A percentile compares a stretch with the other conserved stretches of the same genome.
These are phyloP conservation scores for Parasteatoda tepidariorum DNA, from an alignment of 1,140 invertebrate species.

Conservation along the genomic window DNA sequence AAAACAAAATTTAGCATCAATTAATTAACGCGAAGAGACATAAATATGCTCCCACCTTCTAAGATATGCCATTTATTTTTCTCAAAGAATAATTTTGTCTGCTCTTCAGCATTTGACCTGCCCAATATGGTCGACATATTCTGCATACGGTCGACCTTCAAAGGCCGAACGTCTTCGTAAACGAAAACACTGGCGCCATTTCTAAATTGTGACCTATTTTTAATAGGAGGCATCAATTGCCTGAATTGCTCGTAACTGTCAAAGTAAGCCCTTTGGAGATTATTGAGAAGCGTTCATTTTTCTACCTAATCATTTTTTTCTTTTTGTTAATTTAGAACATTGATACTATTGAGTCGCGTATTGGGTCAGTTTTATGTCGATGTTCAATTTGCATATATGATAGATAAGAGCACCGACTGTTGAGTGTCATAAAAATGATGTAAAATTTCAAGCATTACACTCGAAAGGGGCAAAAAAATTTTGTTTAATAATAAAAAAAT, in stretches of 20 bases:
- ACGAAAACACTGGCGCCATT: not conserved
- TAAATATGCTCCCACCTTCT: too few relatives aligned
- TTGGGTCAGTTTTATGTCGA: not conserved
- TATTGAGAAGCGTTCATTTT: not conserved
- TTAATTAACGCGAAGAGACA: too few relatives aligned
- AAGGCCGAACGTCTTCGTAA: not conserved
- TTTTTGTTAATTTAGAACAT: not conserved
- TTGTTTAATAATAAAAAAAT: too few relatives aligned
- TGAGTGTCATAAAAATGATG: too few relatives aligned
- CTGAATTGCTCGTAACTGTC: not conserved
- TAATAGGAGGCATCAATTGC: not conserved
- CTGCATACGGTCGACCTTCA: slow-evolving; percentile 43
- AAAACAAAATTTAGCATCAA: too few relatives aligned
- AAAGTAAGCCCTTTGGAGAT: not conserved
- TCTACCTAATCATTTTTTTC: too few relatives aligned
- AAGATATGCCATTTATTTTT: too few relatives aligned
- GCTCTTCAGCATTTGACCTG: too few relatives aligned
- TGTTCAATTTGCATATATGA: not conserved
- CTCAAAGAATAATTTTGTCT: too few relatives aligned
- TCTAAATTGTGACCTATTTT: not conserved
- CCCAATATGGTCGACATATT: too few relatives aligned
- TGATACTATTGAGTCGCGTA: not conserved
- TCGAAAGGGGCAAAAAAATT: too few relatives aligned
- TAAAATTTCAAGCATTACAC: too few relatives aligned
- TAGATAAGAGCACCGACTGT: not conserved